Evolutionary conservation across 2,797 vertebrate species (phyloP), one percentile per base, ranked within the genome.

Genomic region (Sebastes diploproa): DNA sequence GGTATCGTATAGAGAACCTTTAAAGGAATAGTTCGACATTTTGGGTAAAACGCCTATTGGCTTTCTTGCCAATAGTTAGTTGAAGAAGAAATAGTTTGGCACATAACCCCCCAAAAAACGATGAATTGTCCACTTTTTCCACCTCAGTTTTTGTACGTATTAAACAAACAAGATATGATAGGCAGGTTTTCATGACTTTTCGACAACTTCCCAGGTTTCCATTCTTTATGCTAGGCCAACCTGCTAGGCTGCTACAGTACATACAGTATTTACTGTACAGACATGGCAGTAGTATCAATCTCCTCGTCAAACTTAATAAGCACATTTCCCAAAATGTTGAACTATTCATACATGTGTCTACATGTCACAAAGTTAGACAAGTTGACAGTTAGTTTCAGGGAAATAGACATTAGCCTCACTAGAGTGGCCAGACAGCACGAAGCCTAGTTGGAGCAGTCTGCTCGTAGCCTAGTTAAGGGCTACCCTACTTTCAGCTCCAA

Each of bases 401-500:
- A 84, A 81, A 74, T 13, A 64, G 65, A 82, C 78, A 67, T 87
- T 66, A 90, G 80, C 90, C 90, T 91, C 81, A 85, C 89, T 89
- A 81, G 78, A 85, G 85, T 55, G 56, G 84, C 76, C 82, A 86
- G 73, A 83, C 72, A 68, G 81, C 75, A 86, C 0, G 14, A 77
- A 77, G 66, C 77, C 61, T 34, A 71, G 87, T 78, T 85, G 82
- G 84, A 85, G 81, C 69, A 70, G 59, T 79, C 75, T 81, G 78
- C 65, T 60, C 75, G 18, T 81, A 94, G 89, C 92, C 94, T 76
- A 94, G 89, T 92, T 95, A 86, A 72, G 69, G 80, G 67, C 72
- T 92, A 94, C 69, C 93, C 93, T 94, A 95, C 87, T 93, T 95
- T 88, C 59, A 87, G 88, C 90, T 91, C 85, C 88, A 83, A 69